Conservation (phyloP, 2,888 invertebrate species). For the Agrochola circellaris region DNA sequence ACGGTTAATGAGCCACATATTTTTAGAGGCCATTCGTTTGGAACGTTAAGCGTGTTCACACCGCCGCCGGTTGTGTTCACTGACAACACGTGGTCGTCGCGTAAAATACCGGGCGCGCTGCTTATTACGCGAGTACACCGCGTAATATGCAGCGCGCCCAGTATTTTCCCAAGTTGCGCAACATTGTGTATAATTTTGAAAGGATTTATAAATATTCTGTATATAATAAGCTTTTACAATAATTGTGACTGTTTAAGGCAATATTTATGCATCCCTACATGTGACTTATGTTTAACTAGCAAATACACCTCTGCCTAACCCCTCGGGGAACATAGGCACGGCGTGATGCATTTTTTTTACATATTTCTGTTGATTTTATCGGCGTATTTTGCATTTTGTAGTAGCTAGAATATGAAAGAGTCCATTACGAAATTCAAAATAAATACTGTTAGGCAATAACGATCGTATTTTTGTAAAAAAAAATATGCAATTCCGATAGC, state of each 20-base stretch:
- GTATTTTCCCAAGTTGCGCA: constrained; percentile 35
- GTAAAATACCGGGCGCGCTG: constrained; percentile 58
- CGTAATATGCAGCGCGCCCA: too few relatives aligned
- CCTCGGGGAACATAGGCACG: too few relatives aligned
- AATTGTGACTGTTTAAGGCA: neutral
- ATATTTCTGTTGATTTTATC: neutral
- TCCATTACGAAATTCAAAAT: constrained; percentile 12
- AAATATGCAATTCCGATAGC: neutral
- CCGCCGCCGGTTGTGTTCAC: constrained; percentile 31
- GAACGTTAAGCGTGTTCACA: constrained; percentile 60
- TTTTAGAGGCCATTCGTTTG: constrained; percentile 67
- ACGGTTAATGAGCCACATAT: constrained; percentile 67
- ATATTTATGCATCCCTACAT: neutral
- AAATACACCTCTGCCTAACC: neutral
- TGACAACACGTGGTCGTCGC: constrained; percentile 63
- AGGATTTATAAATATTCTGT: constrained; percentile 28
- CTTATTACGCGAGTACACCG: constrained; percentile 51
- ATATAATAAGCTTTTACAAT: neutral
- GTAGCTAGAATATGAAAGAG: neutral
- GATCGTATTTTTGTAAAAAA: neutral
- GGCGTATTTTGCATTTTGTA: neutral
- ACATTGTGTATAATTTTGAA: constrained; percentile 26
- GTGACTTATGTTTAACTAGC: neutral
- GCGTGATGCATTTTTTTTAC: neutral
- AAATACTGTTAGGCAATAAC: constrained; percentile 9